Evolutionary conservation across 2,113 vertebrate species (phyloP), one percentile per base, ranked within the genome.

Genomic region (Cathartes aura): DNA sequence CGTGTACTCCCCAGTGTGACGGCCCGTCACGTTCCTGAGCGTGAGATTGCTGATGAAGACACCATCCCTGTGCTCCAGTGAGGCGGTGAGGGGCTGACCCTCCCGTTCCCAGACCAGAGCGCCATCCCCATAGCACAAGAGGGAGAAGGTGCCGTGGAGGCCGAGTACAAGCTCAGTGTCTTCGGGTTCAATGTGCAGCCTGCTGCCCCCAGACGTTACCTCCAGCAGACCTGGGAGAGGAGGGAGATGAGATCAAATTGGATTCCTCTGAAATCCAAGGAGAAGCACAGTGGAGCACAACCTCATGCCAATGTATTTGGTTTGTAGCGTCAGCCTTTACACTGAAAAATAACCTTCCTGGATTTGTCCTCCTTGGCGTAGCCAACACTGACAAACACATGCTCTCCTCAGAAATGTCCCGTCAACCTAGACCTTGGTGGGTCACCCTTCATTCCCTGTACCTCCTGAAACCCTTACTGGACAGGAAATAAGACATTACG

Each of bases 1-100:
- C 0, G 91, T 72, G 71, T 99, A 99, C 67, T 99, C 98, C 19
- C 99, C 99, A 0, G 99, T 99, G 96, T 99, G 97, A 11, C 81
- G 95, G 95, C 99, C 99, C 1, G 98, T 99, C 90, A 99, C 98
- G 0, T 98, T 98, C 79, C 82, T 82, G 79, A 99, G 97, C 4
- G 95, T 98, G 71, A 99, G 96, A 15, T 94, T 95, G 67, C 98
- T 99, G 84, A 98, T 56, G 2, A 98, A 98, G 86, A n/a, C 93
- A 45, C 96, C 83, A 0, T 98, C 92, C 62, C 56, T 97, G 63
- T 82, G 80, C 56, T 96, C 95, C 56, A 87, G 43, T 0, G 12
- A 32, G 34, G 95, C 62, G 1, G 92, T 1, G 0, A 87, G 87
- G 24, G 85, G 86, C 58, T 97, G 89, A 26, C 95, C 91, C 10